Evolutionary conservation across 2,113 vertebrate genomes (phyloP).

Genomic region (Alligator sinensis): DNA sequence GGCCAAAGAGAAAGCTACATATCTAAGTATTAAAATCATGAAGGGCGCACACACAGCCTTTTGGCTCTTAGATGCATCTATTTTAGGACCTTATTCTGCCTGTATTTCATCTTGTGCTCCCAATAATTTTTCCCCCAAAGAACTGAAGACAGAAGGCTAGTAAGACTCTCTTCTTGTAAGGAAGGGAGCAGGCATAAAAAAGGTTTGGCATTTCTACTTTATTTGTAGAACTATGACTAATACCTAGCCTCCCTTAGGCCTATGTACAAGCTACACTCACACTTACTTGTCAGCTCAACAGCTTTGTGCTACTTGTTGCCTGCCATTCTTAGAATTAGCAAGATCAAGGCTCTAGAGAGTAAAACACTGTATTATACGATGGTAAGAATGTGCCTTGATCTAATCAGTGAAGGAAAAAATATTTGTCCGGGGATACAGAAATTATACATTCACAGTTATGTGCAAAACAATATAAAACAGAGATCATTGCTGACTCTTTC

Average conservation of each 20-base stretch:
- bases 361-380: neutral
- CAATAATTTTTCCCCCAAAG: too few relatives aligned
- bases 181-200: rapidly evolving
- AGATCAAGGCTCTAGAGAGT: neutral
- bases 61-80: neutral
- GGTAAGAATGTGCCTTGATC: neutral
- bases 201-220: neutral
- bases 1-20: neutral
- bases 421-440: neutral
- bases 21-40: neutral
- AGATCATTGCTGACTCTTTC: rapidly evolving
- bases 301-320: rapidly evolving
- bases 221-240: rapidly evolving
- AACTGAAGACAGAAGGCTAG: too few relatives aligned
- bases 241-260: rapidly evolving
- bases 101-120: neutral
- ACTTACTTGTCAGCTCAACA: neutral
- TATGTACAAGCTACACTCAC: neutral
- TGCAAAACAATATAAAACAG: neutral
- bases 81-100: rapidly evolving
- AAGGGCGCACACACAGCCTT: neutral
- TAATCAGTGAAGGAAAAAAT: neutral
- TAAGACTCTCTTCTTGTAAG: neutral
- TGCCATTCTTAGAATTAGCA: rapidly evolving
- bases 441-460: neutral